These are phyloP conservation scores for Mustela lutreola DNA, from an alignment of 2,113 vertebrate species.

Conservation along the genomic window DNA sequence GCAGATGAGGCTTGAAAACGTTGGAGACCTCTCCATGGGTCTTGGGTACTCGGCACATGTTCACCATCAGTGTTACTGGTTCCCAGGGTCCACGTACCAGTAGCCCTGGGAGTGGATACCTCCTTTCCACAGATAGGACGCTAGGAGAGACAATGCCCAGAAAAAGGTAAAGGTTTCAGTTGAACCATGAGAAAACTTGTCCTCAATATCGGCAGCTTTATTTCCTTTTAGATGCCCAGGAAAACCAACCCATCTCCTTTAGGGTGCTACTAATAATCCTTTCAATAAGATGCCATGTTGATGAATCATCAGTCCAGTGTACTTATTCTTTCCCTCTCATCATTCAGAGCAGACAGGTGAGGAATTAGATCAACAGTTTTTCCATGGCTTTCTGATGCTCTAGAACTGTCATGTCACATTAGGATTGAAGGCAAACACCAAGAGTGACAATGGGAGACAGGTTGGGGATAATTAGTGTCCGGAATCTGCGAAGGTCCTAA, in stretches of 20 bases:
- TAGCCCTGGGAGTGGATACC: accelerated
- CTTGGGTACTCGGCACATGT: accelerated
- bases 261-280: accelerated
- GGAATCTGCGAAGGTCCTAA: background rate
- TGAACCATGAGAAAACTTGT: background rate
- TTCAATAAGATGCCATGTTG: accelerated
- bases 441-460: background rate
- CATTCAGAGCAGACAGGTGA: background rate
- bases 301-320: accelerated
- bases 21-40: too few relatives aligned
- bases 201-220: background rate
- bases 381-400: background rate
- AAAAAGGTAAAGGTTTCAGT: background rate
- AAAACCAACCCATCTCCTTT: background rate
- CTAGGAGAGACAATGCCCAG: background rate
- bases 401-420: background rate
- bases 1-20: background rate
- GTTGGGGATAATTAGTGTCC: background rate
- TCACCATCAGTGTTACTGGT: accelerated
- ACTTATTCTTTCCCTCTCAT: background rate
- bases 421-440: background rate
- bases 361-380: background rate
- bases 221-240: background rate
- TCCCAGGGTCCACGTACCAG: accelerated
- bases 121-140: background rate